A percentile compares a stretch with the other conserved stretches of the same genome.
These are phyloP conservation scores for Drosophila fungiperda DNA, from an alignment of 2,888 invertebrate genomes.

Conservation along the genomic window DNA sequence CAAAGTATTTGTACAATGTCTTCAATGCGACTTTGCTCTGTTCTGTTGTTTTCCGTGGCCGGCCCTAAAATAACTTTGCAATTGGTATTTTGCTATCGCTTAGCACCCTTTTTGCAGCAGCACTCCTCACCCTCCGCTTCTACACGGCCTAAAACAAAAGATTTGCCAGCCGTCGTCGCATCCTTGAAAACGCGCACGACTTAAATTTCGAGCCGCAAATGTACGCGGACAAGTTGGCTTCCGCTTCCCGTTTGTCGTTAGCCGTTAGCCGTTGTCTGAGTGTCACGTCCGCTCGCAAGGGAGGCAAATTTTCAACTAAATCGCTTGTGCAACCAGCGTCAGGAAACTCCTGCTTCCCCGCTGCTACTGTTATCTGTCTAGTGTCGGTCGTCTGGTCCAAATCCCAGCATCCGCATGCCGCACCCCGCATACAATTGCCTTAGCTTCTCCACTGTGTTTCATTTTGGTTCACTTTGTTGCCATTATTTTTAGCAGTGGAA, in stretches of 20 bases:
- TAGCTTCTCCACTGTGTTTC: conserved; percentile 14
- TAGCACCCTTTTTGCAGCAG: conserved; percentile 34
- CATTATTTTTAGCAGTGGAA: neutral
- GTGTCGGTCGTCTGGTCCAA: conserved; percentile 30
- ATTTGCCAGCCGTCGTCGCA: conserved; percentile 21
- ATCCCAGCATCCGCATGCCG: conserved; percentile 23
- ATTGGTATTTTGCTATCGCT: conserved; percentile 25
- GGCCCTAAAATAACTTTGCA: conserved; percentile 38
- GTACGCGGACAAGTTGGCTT: conserved; percentile 51
- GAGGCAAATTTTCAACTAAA: conserved; percentile 76
- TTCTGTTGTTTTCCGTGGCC: neutral
- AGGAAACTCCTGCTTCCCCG: conserved; percentile 47
- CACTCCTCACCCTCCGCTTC: conserved; percentile 15
- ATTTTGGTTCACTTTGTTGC: conserved; percentile 11
- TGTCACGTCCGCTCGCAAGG: conserved; percentile 70
- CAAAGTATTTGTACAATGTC: conserved; percentile 50
- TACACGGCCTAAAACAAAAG: conserved; percentile 35
- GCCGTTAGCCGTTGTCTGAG: neutral
- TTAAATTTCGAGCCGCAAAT: conserved; percentile 32
- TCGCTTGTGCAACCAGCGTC: conserved; percentile 49
- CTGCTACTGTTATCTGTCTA: conserved; percentile 26
- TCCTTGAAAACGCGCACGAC: conserved; percentile 36
- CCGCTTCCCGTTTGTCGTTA: conserved; percentile 10
- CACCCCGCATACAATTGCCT: neutral
- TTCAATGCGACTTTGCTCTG: conserved; percentile 15